These are phyloP conservation scores for Rhamphomyia laevipes DNA, from an alignment of 2,888 invertebrate species.

Conservation along the genomic window DNA sequence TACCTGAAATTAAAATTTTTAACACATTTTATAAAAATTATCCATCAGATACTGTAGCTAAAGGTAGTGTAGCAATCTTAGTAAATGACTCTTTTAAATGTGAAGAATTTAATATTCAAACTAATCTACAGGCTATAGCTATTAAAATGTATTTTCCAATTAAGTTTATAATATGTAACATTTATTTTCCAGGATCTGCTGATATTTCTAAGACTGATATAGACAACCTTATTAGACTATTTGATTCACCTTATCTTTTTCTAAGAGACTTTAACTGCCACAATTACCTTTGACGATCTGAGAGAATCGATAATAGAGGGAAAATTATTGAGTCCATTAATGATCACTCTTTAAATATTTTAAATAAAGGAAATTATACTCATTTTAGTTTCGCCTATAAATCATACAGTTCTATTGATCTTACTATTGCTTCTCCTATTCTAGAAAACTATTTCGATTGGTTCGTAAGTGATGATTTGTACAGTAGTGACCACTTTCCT, in stretches of 20 bases:
- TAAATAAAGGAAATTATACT: slow-evolving; percentile 3
- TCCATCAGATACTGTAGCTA: neutral
- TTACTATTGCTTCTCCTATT: neutral
- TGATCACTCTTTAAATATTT: too few species aligned
- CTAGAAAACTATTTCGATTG: slow-evolving; percentile 1
- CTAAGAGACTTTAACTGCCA: slow-evolving; percentile 9
- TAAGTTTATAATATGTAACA: slow-evolving; percentile 1
- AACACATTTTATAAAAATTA: neutral
- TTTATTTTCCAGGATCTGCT: neutral
- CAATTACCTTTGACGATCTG: neutral
- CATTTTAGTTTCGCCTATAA: neutral
- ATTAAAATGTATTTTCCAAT: neutral
- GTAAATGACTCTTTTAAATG: neutral
- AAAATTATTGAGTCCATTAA: neutral
- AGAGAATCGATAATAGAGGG: slow-evolving; percentile 3
- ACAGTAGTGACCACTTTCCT: slow-evolving; percentile 6
- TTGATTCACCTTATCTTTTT: slow-evolving; percentile 6
- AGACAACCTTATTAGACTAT: neutral
- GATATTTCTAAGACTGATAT: neutral
- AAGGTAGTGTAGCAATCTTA: neutral
- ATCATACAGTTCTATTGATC: neutral
- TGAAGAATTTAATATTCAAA: neutral
- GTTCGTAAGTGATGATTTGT: slow-evolving; percentile 1
- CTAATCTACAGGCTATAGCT: neutral
- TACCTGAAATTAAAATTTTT: neutral